Evolutionary conservation across 1,140 invertebrate species (phyloP), one percentile per base, ranked within the genome.

Genomic region (Drosophila sturtevanti): DNA sequence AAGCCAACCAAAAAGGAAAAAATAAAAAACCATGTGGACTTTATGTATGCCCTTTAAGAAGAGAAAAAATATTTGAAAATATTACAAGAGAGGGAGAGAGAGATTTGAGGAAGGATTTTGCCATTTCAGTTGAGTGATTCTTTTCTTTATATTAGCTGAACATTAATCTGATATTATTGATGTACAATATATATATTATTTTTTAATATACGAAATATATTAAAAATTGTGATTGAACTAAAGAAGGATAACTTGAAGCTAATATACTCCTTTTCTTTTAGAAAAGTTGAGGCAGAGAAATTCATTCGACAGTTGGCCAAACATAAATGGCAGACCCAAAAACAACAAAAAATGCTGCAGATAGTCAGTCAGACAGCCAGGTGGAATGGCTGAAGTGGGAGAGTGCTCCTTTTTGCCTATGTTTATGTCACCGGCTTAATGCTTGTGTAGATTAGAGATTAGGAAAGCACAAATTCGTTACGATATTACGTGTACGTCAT

Each of bases 381-480:
- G 38, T 48, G 5, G 3, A 16, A 31, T 6, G 41, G 7, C 7
- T 21, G 16, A 11, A 9, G n/a, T n/a, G 10, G 41, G 9, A 21
- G 34, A 12, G 41, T 21, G 41, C 16, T 48, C 41, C 10, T 51
- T 59, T 54, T 10, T 61, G 38, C 70, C 68, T 64, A 72, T 74
- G 75, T 76, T 89, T 81, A 62, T 82, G 84, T 89, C 79, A 71
- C 61, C 21, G 63, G 72, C 59, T 69, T 87, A 87, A 87, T 87
- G 79, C 84, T 69, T 72, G 79, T 89, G 79, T 89, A 87, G 84
- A 87, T 87, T 89, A 89, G 72, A 87, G 82, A 89, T 87, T 84
- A 87, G 76, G 61, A 64, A 72, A 67, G 89, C 76, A 79, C 76
- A 89, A 84, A 89, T 69, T 22, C 16, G 44, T 65, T 58, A 54